Base-by-base conservation (phyloP, 2,113 vertebrate species). In the Mixornis gularis region DNA sequence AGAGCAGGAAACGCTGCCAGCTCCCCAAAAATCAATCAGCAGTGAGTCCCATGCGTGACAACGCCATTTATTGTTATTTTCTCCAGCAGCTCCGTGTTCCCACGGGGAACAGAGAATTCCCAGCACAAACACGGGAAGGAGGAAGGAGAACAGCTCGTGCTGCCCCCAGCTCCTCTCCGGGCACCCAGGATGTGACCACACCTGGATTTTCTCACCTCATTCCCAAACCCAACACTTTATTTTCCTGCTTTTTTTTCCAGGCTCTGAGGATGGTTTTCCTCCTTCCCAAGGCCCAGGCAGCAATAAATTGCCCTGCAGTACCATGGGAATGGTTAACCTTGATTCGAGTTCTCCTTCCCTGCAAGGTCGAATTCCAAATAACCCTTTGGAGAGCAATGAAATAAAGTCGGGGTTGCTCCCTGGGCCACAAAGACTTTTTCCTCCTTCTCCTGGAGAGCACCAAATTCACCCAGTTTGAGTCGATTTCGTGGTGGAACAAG, bases 391-490 rank as follows among this genome's bases (percentile, higher is more conserved):
- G 63, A 38, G 49, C 34, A 38, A 26, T 0, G 34, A 25, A 82
- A 71, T 20, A 3, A 84, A 78, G 16, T 7, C 8, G 0, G 51
- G 13, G 79, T n/a, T 21, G 9, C 12, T 71, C 52, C 49, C 74
- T 4, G 32, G 21, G 44, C 38, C 41, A 13, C 6, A 3, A 38
- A 84, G 22, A 3, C 38, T 74, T 88, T 88, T 16, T 41, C 34
- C 52, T 90, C 66, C 14, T 15, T 5, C 36, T 73, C 30, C 44
- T 14, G 17, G 13, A 11, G 17, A 27, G 41, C 3, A 10, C 15
- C 36, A 3, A 1, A n/a, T 13, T 3, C 6, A 12, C 32, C n/a
- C 0, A 2, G 2, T 8, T 27, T 16, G 65, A 56, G 40, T 6
- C 2, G 62, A 5, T 43, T 76, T 34, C 0, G 1, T 0, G 22